These are phyloP conservation scores for Nymphicus hollandicus DNA, from an alignment of 2,113 vertebrate species.

Conservation along the genomic window DNA sequence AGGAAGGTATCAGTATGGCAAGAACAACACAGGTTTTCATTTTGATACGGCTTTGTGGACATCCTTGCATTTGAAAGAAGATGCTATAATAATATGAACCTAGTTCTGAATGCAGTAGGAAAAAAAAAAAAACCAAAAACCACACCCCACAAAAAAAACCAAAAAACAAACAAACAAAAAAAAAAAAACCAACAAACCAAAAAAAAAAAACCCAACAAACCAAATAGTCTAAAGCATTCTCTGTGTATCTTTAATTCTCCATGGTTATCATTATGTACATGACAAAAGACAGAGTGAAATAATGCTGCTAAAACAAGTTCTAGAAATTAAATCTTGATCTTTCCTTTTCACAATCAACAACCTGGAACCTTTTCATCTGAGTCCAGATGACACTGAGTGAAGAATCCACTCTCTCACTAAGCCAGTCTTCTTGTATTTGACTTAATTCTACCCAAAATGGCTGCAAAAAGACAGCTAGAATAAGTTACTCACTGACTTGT, in stretches of 20 bases:
- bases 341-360: not conserved
- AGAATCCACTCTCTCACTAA: conserved; percentile 77
- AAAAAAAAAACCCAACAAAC: not conserved
- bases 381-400: conserved; percentile 79
- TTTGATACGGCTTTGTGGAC: not conserved
- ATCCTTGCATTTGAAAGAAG: not conserved
- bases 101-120: not conserved
- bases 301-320: not conserved
- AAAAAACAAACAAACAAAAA: too few relatives aligned
- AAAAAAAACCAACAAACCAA: too few relatives aligned
- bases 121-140: not conserved
- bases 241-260: not conserved
- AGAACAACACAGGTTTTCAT: not conserved
- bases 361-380: conserved; percentile 67
- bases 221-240: not conserved
- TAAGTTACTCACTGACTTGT: conserved; percentile 79
- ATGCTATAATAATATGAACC: not conserved
- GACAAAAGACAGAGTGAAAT: not conserved
- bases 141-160: not conserved
- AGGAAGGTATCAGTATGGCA: not conserved
- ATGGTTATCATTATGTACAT: not conserved
- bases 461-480: conserved; percentile 75
- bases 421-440: conserved; percentile 76
- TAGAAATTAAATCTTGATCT: not conserved
- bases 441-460: conserved; percentile 72